Percentiles rank a stretch among this genome's conserved stretches.
phyloP scores from a whole-genome alignment of 2,113 vertebrate genomes.

The Steatornis caripensis region DNA sequence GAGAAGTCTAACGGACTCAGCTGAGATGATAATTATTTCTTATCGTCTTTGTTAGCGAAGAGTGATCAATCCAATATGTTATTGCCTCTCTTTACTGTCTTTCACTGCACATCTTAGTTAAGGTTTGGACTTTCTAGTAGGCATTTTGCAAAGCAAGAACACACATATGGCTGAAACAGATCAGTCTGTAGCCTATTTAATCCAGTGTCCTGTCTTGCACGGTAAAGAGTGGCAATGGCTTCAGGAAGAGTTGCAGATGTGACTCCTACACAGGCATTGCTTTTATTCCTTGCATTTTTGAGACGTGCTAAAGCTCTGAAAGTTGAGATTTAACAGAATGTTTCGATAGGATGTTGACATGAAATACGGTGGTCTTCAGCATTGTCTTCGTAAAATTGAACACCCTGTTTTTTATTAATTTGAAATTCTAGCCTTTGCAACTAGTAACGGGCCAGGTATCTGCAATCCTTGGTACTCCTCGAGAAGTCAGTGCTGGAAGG shows the following conservation, averaged over 20 bases:
- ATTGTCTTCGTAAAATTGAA: not conserved
- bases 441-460: not conserved
- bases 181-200: rapidly evolving
- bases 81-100: not conserved
- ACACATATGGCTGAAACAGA: not conserved
- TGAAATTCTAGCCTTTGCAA: not conserved
- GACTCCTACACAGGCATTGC: not conserved
- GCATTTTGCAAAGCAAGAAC: not conserved
- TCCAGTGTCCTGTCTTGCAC: not conserved
- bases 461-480: not conserved
- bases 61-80: not conserved
- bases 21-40: constrained; percentile 17
- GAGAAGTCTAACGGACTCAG: not conserved
- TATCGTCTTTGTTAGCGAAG: not conserved
- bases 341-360: not conserved
- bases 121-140: not conserved
- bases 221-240: not conserved
- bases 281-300: not conserved
- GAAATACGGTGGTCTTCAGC: not conserved
- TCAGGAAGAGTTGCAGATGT: not conserved
- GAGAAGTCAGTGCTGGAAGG: not conserved
- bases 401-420: not conserved
- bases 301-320: not conserved
- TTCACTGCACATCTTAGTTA: not conserved
- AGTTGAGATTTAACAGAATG: not conserved